These are phyloP conservation scores for Melieria crassipennis DNA, from an alignment of 2,888 invertebrate species.

Conservation along the genomic window DNA sequence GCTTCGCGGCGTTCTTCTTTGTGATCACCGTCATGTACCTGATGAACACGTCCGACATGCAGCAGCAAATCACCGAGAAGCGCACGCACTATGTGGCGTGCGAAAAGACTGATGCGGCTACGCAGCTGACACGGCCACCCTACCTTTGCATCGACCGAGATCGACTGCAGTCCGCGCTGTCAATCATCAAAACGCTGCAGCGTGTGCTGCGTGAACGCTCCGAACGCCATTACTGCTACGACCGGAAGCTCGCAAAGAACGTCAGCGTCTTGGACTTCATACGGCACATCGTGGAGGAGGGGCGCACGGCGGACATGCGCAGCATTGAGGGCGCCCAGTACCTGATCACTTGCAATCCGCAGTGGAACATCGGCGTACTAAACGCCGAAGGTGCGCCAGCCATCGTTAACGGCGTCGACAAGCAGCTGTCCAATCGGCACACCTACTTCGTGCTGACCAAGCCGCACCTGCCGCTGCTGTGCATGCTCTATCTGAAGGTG, in stretches of 20 bases:
- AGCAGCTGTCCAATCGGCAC: conserved; percentile 49
- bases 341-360: conserved; percentile 75
- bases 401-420: conserved; percentile 65
- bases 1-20: conserved; percentile 74
- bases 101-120: conserved; percentile 52
- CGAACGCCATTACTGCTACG: conserved; percentile 53
- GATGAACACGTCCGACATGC: conserved; percentile 67
- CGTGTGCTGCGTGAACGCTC: conserved; percentile 72
- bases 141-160: conserved; percentile 71
- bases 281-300: conserved; percentile 64
- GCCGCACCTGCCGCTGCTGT: conserved; percentile 59
- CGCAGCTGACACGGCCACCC: conserved; percentile 37
- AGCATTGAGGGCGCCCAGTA: conserved; percentile 69
- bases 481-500: conserved; percentile 56
- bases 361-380: conserved; percentile 76
- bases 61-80: conserved; percentile 58
- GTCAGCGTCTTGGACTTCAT: conserved; percentile 74
- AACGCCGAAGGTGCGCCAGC: conserved; percentile 49
- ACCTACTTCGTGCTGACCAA: conserved; percentile 55
- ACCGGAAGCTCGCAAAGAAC: conserved; percentile 67
- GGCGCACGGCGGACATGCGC: conserved; percentile 50
- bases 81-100: conserved; percentile 69
- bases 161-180: conserved; percentile 72
- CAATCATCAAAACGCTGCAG: conserved; percentile 72
- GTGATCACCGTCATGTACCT: conserved; percentile 75